These are phyloP conservation scores for Geotrypetes seraphini DNA, from an alignment of 2,797 vertebrate genomes.

Conservation along the genomic window DNA sequence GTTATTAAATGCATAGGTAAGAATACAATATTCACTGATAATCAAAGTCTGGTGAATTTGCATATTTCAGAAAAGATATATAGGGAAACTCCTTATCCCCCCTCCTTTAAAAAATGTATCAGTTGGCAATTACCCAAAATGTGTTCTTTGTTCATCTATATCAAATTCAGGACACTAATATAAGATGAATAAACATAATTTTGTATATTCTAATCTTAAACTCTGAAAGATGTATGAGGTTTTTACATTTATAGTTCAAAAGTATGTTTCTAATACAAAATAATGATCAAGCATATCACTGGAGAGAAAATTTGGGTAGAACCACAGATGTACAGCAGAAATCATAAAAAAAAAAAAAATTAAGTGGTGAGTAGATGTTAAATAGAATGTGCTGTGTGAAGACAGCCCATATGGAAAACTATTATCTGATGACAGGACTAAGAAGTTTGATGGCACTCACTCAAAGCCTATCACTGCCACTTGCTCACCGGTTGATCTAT, in stretches of 20 bases:
- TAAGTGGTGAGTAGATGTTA: no score
- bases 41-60: no score
- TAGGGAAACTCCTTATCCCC: no score
- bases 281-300: slow-evolving; percentile 5
- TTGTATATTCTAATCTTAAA: slow-evolving; percentile 10
- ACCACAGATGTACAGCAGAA: background rate
- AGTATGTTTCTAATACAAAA: background rate
- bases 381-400: background rate
- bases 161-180: background rate
- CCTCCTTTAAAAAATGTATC: no score
- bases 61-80: no score
- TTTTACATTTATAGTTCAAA: slow-evolving; percentile 1
- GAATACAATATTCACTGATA: no score
- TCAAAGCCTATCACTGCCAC: no score
- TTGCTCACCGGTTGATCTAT: no score
- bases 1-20: no score
- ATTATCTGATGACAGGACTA: no score
- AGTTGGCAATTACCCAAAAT: background rate
- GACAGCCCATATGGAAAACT: no score
- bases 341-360: background rate
- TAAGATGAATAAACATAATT: slow-evolving; percentile 12
- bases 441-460: no score
- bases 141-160: background rate
- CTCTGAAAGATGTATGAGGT: slow-evolving; percentile 3
- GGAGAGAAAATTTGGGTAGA: slow-evolving; percentile 4